Conservation (phyloP, 1,140 invertebrate species). For the Drosophila ironensis region DNA sequence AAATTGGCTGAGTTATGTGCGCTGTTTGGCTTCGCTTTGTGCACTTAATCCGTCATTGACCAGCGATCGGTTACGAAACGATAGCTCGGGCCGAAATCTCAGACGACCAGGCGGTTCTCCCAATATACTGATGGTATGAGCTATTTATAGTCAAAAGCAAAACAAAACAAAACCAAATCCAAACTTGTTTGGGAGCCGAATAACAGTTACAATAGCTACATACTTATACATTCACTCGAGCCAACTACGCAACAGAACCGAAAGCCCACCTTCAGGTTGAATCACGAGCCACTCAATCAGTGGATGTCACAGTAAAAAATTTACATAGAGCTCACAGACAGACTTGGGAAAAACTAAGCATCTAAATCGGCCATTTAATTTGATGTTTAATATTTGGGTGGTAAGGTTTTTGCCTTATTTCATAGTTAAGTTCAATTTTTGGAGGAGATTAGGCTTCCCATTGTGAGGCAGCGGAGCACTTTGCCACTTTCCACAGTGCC, state of each 20-base stretch:
- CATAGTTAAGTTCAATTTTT: no score
- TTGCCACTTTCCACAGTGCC: constrained; percentile 13
- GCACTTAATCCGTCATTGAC: constrained; percentile 48
- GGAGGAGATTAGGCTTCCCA: no score
- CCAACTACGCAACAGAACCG: constrained; percentile 48
- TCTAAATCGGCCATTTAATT: no score
- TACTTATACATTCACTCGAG: constrained; percentile 40
- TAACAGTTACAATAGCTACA: constrained; percentile 62
- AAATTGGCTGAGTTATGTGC: constrained; percentile 58
- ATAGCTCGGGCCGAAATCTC: constrained; percentile 13
- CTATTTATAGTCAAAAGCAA: constrained; percentile 40
- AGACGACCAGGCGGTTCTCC: constrained; percentile 21
- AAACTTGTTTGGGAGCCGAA: constrained; percentile 55
- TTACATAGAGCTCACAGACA: no score
- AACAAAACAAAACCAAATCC: no score
- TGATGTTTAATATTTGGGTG: no score
- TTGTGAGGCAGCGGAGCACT: not conserved
- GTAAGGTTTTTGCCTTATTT: no score
- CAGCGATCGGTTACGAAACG: constrained; percentile 13
- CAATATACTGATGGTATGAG: constrained; percentile 42
- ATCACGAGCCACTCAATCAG: constrained; percentile 36
- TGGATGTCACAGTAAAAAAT: constrained; percentile 29
- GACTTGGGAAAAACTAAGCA: no score
- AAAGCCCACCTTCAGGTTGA: constrained; percentile 42
- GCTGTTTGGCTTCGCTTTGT: not conserved